These are phyloP conservation scores for Harpalus rufipes DNA, from an alignment of 2,888 invertebrate genomes.

Conservation along the genomic window DNA sequence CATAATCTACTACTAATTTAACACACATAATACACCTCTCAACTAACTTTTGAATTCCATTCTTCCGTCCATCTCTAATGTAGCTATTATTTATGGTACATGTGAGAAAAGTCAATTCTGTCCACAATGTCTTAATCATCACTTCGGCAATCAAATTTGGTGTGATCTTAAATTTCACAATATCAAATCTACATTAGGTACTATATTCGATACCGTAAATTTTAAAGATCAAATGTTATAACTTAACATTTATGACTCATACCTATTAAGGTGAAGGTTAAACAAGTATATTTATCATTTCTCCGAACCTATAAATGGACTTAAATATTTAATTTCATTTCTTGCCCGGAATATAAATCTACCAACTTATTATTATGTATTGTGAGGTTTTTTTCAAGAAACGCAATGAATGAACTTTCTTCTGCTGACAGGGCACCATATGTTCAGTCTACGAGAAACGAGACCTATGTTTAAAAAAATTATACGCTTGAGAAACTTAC, in stretches of 20 bases:
- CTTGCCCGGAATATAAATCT: not conserved
- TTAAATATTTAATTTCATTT: not conserved
- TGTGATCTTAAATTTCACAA: not conserved
- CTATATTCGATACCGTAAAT: not conserved
- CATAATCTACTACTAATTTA: too few species aligned
- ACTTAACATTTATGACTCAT: not conserved
- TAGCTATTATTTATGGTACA: too few species aligned
- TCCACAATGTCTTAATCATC: too few species aligned
- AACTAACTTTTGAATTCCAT: too few species aligned
- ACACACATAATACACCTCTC: too few species aligned
- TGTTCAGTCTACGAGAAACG: not conserved
- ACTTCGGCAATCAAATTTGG: not conserved
- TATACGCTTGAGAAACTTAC: not conserved
- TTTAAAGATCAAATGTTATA: conserved; percentile 4
- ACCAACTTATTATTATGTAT: not conserved
- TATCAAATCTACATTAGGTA: not conserved
- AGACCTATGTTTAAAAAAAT: not conserved
- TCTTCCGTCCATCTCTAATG: too few species aligned
- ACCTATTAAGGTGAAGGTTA: not conserved
- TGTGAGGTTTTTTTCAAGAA: not conserved
- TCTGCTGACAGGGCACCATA: not conserved
- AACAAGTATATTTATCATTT: conserved; percentile 4
- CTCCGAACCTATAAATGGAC: not conserved
- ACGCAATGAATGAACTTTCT: not conserved
- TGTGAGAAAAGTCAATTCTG: too few species aligned